Evolutionary conservation across 2,797 vertebrate species (phyloP).

Genomic region (Cyclura pinguis): DNA sequence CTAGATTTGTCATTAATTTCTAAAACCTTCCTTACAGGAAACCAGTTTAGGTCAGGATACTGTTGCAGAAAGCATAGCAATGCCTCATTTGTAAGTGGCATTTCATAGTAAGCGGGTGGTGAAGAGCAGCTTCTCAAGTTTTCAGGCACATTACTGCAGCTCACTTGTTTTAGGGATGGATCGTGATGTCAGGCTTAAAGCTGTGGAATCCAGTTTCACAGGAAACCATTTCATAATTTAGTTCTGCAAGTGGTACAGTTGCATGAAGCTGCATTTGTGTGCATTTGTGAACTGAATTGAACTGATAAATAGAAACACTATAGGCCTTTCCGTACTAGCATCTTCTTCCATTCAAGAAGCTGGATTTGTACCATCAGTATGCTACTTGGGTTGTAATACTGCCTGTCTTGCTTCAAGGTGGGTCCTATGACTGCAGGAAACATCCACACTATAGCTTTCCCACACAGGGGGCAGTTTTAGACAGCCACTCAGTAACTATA

Average conservation of each 20-base stretch:
- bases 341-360: no score
- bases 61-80: background rate
- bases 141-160: background rate
- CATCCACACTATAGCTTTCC: no score
- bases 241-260: background rate
- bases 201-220: background rate
- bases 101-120: background rate
- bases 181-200: conserved; percentile 1
- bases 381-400: no score
- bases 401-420: no score
- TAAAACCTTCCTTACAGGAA: background rate
- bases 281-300: background rate
- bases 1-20: background rate
- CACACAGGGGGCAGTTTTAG: no score
- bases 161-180: background rate
- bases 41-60: background rate
- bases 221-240: background rate
- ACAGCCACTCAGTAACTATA: no score
- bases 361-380: no score
- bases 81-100: background rate
- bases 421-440: no score
- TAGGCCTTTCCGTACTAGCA: no score
- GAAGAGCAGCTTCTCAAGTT: background rate
- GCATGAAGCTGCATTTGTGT: no score
- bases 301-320: no score